Evolutionary conservation across 2,113 vertebrate genomes (phyloP), one percentile per base, ranked within the genome.

Genomic region (Atlantisia rogersi): DNA sequence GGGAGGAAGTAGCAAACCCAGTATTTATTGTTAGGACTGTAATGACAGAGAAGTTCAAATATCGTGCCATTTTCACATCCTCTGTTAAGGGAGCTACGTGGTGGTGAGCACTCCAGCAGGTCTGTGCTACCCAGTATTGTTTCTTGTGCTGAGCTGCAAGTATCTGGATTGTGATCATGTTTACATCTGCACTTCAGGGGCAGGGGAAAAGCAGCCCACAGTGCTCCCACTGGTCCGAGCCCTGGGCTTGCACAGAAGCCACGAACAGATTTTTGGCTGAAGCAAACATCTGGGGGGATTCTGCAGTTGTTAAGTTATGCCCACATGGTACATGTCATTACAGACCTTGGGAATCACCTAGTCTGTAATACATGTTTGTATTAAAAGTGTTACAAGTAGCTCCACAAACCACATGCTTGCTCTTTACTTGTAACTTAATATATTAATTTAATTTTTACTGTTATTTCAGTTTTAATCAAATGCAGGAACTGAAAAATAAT

Each of bases 401-500:
- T 93, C 63, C 75, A 71, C 80, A 94, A 95, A 92, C 82, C 88
- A 73, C 71, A 89, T 81, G 68, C 82, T 95, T 82, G 90, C 53
- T 95, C 89, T 90, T 86, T 92, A 58, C 70, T 86, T 94, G 95
- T 92, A 93, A 95, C 77, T 93, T 91, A 95, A 93, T 96, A 88
- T 62, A 95, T 92, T 92, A 94, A 89, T 96, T 92, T 90, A 88
- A 82, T 92, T 95, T 96, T 95, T 94, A 96, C 86, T 88, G 86
- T 84, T 92, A 91, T 94, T 91, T 83, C 92, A 91, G 40, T 93
- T 92, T 91, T 95, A 96, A 96, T 95, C 94, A 95, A 91, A 91
- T 85, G 82, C 89, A 94, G 90, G 56, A 77, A 94, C 88, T 94
- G 78, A 90, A 96, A 95, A 96, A 95, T 95, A 96, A 85, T 96